Percentiles rank a stretch among this genome's conserved stretches.
These are phyloP conservation scores for Trachelus stipa DNA, from an alignment of 2,888 invertebrate genomes.

Conservation along the genomic window DNA sequence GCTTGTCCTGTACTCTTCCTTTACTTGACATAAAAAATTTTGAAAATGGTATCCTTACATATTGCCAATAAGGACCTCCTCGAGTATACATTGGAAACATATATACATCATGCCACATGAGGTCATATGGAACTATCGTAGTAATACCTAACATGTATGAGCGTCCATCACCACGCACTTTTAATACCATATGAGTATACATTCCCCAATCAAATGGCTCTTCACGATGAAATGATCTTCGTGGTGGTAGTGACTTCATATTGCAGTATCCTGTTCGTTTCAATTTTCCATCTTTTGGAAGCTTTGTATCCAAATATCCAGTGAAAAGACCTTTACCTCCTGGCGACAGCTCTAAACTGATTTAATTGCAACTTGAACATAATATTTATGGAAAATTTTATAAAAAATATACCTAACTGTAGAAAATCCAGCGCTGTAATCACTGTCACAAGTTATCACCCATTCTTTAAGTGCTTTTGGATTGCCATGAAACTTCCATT, in stretches of 20 bases:
- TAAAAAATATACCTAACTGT: conserved; percentile 26
- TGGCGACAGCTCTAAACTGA: conserved; percentile 77
- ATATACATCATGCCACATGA: conserved; percentile 91
- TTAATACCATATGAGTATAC: conserved; percentile 82
- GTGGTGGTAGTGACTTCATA: conserved; percentile 75
- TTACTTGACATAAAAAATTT: conserved; percentile 87
- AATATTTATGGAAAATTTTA: neutral
- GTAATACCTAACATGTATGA: conserved; percentile 86
- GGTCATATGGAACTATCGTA: conserved; percentile 81
- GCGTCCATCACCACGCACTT: conserved; percentile 94
- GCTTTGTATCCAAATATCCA: conserved; percentile 76
- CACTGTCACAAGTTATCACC: conserved; percentile 81
- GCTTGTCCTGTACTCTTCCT: conserved; percentile 88
- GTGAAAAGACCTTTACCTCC: conserved; percentile 79
- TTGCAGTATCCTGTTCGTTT: conserved; percentile 87
- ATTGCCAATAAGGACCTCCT: conserved; percentile 99
- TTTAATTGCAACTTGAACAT: neutral
- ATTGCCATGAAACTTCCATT: conserved; percentile 78
- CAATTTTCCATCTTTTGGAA: conserved; percentile 84
- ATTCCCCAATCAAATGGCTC: conserved; percentile 78
- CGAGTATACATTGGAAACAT: conserved; percentile 90
- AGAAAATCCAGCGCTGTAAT: conserved; percentile 80
- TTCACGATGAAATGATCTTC: conserved; percentile 86
- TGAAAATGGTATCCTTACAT: conserved; percentile 90
- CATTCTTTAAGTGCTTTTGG: conserved; percentile 76